phyloP scores from a whole-genome alignment of 2,888 invertebrate genomes.

The Eristalinus sepulchralis region DNA sequence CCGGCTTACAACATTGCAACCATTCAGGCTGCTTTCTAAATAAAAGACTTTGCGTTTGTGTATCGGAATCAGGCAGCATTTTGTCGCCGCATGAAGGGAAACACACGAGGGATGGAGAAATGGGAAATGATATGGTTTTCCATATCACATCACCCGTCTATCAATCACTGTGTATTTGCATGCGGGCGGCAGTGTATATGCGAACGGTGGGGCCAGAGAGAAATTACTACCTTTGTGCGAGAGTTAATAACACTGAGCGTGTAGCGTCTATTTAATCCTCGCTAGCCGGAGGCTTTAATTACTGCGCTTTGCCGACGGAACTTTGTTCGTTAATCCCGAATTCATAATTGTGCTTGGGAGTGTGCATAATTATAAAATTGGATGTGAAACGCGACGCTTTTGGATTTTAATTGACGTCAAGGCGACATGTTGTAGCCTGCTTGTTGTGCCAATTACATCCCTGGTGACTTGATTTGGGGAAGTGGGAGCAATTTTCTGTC shows the following conservation, averaged over 20 bases:
- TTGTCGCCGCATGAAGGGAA: constrained; percentile 27
- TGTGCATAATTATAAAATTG: constrained; percentile 40
- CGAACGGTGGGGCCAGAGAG: constrained; percentile 1
- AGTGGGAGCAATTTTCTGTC: background rate
- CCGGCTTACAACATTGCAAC: constrained; percentile 19
- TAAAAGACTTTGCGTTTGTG: constrained; percentile 22
- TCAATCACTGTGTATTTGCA: constrained; percentile 12
- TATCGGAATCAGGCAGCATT: constrained; percentile 43
- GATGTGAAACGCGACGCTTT: constrained; percentile 8
- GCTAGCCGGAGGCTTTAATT: constrained; percentile 45
- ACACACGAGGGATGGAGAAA: background rate
- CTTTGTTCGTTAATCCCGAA: constrained; percentile 53
- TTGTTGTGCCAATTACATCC: background rate
- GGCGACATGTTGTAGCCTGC: constrained; percentile 1
- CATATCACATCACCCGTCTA: constrained; percentile 14
- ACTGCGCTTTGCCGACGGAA: constrained; percentile 34
- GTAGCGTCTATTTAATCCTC: constrained; percentile 14
- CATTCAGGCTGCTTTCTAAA: constrained; percentile 46
- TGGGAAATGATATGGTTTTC: constrained; percentile 24
- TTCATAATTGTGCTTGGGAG: constrained; percentile 21
- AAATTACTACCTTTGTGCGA: constrained; percentile 47
- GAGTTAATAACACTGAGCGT: constrained; percentile 35
- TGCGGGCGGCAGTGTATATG: background rate
- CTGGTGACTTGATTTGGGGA: background rate
- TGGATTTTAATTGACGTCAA: constrained; percentile 1